Percentiles rank a stretch among this genome's conserved stretches.
phyloP scores from a whole-genome alignment of 2,113 vertebrate species.

The Cyanoliseus patagonus region DNA sequence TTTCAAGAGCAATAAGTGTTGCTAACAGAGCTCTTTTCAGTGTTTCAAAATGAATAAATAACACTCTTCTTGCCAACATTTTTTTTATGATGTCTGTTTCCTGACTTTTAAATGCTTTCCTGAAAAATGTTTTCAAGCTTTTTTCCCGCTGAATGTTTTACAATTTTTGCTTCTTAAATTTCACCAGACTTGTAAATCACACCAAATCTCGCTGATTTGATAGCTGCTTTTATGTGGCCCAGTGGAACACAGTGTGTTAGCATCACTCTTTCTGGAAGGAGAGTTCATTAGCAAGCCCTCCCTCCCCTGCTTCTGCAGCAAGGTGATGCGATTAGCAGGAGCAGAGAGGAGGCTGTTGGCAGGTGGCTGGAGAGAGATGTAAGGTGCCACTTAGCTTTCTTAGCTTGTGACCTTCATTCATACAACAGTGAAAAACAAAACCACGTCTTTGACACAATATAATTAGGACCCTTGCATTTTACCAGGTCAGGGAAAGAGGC shows the following conservation, averaged over 20 bases:
- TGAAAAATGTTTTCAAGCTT: conserved; percentile 67
- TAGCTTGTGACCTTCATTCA: conserved; percentile 54
- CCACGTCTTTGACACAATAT: conserved; percentile 47
- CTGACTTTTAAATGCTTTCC: conserved; percentile 65
- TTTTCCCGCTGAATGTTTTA: conserved; percentile 65
- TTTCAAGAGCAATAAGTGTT: conserved; percentile 46
- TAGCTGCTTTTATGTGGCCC: conserved; percentile 61
- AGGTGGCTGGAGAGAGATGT: conserved; percentile 14
- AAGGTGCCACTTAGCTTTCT: conserved; percentile 48
- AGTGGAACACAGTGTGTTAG: conserved; percentile 38
- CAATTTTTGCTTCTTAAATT: conserved; percentile 67
- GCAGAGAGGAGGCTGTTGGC: not conserved
- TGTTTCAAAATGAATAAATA: conserved; percentile 74
- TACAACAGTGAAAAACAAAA: conserved; percentile 53
- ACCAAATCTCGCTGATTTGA: conserved; percentile 63
- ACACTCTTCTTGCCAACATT: conserved; percentile 43
- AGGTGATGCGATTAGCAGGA: conserved; percentile 14
- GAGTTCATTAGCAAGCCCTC: conserved; percentile 62
- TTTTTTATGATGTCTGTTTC: conserved; percentile 57
- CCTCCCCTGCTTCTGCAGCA: conserved; percentile 23
- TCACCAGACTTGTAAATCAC: conserved; percentile 71
- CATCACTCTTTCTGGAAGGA: conserved; percentile 32
- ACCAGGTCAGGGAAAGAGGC: conserved; percentile 10
- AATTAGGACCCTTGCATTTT: conserved; percentile 63
- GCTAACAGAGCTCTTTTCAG: conserved; percentile 50